Percentiles rank a stretch among this genome's conserved stretches.
phyloP scores from a whole-genome alignment of 2,797 vertebrate genomes.

The Phoxinus dragarum region DNA sequence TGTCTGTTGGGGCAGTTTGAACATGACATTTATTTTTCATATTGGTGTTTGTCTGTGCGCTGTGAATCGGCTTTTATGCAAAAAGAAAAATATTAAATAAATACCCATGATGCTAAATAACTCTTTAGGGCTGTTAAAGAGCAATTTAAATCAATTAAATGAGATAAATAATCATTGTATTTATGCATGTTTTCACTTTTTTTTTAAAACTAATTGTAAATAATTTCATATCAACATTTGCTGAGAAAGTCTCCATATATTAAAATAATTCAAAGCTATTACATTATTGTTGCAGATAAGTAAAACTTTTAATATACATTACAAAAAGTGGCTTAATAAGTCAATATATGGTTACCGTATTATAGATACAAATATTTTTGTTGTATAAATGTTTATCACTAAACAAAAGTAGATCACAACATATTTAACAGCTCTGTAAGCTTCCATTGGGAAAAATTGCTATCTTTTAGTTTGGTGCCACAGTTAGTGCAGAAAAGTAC shows the following conservation, averaged over 20 bases:
- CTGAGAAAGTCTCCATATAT: not conserved
- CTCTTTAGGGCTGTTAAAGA: not conserved
- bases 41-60: too few relatives aligned
- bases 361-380: not conserved
- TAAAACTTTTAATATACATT: not conserved
- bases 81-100: not conserved
- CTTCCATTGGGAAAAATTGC: not conserved
- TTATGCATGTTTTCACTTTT: too few relatives aligned
- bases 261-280: not conserved
- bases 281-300: not conserved
- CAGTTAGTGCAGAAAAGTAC: slow-evolving; percentile 68
- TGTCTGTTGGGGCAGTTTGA: too few relatives aligned
- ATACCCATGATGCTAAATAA: not conserved
- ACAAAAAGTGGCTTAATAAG: not conserved
- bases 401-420: not conserved
- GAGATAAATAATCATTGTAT: too few relatives aligned
- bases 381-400: not conserved
- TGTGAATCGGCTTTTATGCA: not conserved
- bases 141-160: too few relatives aligned
- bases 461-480: slow-evolving; percentile 52
- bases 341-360: too few relatives aligned
- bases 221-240: not conserved
- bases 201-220: not conserved
- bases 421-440: not conserved
- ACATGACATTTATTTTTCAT: too few relatives aligned